Evolutionary conservation across 2,797 vertebrate genomes (phyloP), one percentile per base, ranked within the genome.

Genomic region (Sebastes baramenuke): DNA sequence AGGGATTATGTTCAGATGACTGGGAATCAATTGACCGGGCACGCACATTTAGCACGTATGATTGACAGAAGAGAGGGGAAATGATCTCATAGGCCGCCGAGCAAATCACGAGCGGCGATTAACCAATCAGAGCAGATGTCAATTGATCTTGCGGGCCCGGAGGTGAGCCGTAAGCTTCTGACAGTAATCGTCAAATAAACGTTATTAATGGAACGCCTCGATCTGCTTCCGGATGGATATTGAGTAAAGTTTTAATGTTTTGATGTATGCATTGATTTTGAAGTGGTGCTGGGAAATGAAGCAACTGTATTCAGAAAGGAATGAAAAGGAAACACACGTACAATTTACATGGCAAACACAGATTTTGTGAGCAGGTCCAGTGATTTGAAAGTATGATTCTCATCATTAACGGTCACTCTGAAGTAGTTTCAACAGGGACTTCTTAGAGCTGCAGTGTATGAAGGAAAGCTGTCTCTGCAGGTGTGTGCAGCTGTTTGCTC

Each of bases 21-120:
- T 92, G 81, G 85, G 92, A 91, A 93, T 94, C 95, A 92, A 92
- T 94, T 86, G 92, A 83, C 88, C 86, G 72, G 82, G 72, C 77
- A 30, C 12, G 59, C 32, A 83, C 79, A 79, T 93, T 46, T 86
- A 87, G 78, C 58, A 61, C 36, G 14, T 83, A 81, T 93, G 92
- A 94, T 89, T 93, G 94, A 90, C 89, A 82, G 80, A 75, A 56
- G 30, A 16, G 36, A 30, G 60, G 58, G 59, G 52, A 82, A 82
- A 81, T 64, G 64, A 88, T 90, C 82, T 84, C 56, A 82, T 79
- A 68, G 80, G 66, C 62, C 24, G 58, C 1, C 64, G 66, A 79
- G 65, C 70, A 82, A 74, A 79, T 80, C 75, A 29, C 52, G 20
- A 74, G 68, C 52, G 22, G 82, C 10, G 61, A 91, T 91, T 86